Base-by-base conservation (phyloP, 1,140 invertebrate genomes). In the Drosophila carrolli region DNA sequence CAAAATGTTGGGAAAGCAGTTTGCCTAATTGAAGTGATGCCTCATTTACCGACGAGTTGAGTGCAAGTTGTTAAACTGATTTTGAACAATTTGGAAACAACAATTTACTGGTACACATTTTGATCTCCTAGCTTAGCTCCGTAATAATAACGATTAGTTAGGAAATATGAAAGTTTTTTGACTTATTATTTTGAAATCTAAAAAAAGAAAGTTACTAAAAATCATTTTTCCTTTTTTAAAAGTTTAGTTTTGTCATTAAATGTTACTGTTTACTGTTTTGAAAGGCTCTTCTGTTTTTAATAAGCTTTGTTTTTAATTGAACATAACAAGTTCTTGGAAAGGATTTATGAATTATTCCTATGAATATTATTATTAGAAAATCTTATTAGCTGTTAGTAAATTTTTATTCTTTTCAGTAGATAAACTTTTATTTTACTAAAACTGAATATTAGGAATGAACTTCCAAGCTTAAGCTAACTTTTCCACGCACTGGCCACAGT, bases 401-500 rank as follows among this genome's bases (percentile, higher is more conserved):
- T 23, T 23, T 23, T 1, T 23, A 3, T 23, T 23, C 0, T 23
- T 23, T 23, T 23, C 23, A 4, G 23, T 23, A 23, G 23, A 23
- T 23, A 23, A 23, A 23, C 23, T 23, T 23, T 23, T 32, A 32
- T 32, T 8, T 32, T 32, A 32, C 29, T 8, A 6, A 14, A 37
- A 40, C 23, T n/a, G 4, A 47, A 27, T 46, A 38, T 66, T 48
- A 32, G 19, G 27, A 67, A 41, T 67, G 13, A 66, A 48, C 56
- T 50, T 8, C 5, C 38, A 53, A 65, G 66, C 47, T 66, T 67
- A 13, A 44, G 44, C 13, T 13, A 66, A 68, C 65, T 68, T 68
- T 51, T 54, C 47, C 47, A 68, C 47, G 65, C 47, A 53, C 47
- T 53, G 60, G 60, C 47, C 65, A 68, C 65, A 68, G 61, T 68